phyloP scores from a whole-genome alignment of 2,888 invertebrate species.

The Dendrolimus houi region DNA sequence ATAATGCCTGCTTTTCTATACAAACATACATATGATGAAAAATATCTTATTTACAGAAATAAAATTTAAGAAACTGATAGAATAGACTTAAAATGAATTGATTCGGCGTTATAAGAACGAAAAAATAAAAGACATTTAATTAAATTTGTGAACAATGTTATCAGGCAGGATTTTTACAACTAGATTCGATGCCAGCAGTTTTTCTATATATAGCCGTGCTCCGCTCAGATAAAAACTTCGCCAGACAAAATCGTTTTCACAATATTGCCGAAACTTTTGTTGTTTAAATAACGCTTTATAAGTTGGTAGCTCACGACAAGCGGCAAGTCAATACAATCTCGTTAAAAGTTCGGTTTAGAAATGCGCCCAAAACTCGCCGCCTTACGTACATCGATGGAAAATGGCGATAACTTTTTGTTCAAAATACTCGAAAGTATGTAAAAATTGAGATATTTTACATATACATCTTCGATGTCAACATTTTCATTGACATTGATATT shows the following conservation, averaged over 20 bases:
- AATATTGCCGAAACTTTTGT: constrained; percentile 36
- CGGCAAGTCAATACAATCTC: constrained; percentile 52
- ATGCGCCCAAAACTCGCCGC: constrained; percentile 30
- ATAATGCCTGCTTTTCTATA: no score
- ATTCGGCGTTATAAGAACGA: no score
- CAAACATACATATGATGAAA: no score
- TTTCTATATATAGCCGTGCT: neutral
- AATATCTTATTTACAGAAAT: no score
- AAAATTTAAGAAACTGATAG: no score
- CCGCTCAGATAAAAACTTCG: constrained; percentile 20
- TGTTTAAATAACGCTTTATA: constrained; percentile 49
- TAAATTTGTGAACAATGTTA: neutral
- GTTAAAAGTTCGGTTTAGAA: constrained; percentile 45
- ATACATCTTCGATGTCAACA: no score
- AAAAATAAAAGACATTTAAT: no score
- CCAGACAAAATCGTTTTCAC: constrained; percentile 23
- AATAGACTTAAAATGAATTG: no score
- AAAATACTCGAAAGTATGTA: neutral
- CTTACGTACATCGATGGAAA: neutral
- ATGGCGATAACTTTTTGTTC: neutral
- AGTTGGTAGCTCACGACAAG: constrained; percentile 39
- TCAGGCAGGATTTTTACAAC: neutral
- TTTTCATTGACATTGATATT: no score
- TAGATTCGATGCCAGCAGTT: neutral
- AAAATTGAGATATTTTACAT: no score